A percentile compares a stretch with the other conserved stretches of the same genome.
Conservation (phyloP, 2,797 vertebrate species). For the Cirrhinus molitorella region DNA sequence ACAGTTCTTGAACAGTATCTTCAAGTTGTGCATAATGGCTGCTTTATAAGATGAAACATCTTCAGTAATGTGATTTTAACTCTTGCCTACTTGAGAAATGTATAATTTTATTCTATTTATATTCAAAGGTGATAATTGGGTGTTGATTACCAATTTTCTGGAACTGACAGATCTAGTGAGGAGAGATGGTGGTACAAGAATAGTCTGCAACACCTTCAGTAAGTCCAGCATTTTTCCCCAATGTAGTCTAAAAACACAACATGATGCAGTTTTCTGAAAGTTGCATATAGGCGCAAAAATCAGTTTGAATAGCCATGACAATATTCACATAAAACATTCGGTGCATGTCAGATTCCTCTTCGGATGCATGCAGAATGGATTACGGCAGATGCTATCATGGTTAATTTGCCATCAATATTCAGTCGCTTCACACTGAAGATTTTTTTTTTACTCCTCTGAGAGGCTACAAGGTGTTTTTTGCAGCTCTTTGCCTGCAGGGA, state of each 20-base stretch:
- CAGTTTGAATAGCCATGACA: background rate
- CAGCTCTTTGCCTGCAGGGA: slow-evolving; percentile 71
- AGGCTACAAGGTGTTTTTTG: slow-evolving; percentile 66
- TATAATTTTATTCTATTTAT: background rate
- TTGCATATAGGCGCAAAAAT: background rate
- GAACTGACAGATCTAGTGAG: background rate
- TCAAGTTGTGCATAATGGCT: background rate
- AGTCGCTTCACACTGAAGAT: slow-evolving; percentile 52
- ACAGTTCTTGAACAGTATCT: background rate
- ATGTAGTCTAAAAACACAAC: background rate
- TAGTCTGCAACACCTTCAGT: background rate
- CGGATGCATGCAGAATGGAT: slow-evolving; percentile 11
- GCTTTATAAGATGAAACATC: background rate
- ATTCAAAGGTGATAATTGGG: slow-evolving; percentile 1
- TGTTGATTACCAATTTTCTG: background rate
- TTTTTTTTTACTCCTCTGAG: slow-evolving; percentile 56
- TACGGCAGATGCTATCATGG: slow-evolving; percentile 8
- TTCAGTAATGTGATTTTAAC: background rate
- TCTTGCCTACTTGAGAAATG: background rate
- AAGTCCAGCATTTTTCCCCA: background rate
- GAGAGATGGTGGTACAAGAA: background rate
- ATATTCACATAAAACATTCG: background rate
- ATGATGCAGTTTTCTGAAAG: background rate
- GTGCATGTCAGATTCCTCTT: background rate
- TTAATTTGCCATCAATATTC: slow-evolving; percentile 38